A percentile compares a stretch with the other conserved stretches of the same genome.
Evolutionary conservation across 2,888 invertebrate species (phyloP).

Genomic region (Lordiphosa fenestrarum): DNA sequence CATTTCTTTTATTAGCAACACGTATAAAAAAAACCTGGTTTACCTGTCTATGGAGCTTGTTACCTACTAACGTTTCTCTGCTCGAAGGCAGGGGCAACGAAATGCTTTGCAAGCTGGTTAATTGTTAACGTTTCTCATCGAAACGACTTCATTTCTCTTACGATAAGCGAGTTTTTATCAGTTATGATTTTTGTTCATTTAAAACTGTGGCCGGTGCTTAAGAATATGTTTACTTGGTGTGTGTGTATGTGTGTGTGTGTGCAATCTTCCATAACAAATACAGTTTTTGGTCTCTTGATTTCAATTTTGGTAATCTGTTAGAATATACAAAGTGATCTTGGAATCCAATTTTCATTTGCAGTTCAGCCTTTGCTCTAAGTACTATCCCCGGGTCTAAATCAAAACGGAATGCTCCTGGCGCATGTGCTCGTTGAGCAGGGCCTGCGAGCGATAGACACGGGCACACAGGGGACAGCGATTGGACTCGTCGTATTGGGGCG

Average conservation of each 20-base stretch:
- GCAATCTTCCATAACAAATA: constrained; percentile 8
- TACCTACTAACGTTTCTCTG: not conserved
- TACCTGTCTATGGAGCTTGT: not conserved
- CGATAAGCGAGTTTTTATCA: constrained; percentile 13
- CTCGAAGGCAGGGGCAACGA: constrained; percentile 15
- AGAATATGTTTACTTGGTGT: not conserved
- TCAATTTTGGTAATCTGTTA: constrained; percentile 55
- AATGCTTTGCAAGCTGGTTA: constrained; percentile 22
- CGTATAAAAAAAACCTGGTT: constrained; percentile 52
- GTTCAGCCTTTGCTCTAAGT: constrained; percentile 42
- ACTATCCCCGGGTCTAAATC: constrained; percentile 52
- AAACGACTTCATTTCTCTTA: constrained; percentile 4
- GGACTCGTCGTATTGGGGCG: constrained; percentile 72
- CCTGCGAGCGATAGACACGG: constrained; percentile 79
- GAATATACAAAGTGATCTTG: constrained; percentile 28
- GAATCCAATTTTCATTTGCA: constrained; percentile 42
- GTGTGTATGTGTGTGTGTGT: constrained; percentile 5
- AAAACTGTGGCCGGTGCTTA: not conserved
- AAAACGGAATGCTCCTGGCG: constrained; percentile 80
- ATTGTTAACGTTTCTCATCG: not conserved
- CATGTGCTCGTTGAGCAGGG: constrained; percentile 80
- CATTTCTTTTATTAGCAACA: constrained; percentile 53
- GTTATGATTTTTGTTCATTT: constrained; percentile 9
- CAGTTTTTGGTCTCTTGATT: constrained; percentile 54
- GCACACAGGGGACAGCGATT: constrained; percentile 80